These are phyloP conservation scores for Lasioglossum vierecki DNA, from an alignment of 2,888 invertebrate species.

Conservation along the genomic window DNA sequence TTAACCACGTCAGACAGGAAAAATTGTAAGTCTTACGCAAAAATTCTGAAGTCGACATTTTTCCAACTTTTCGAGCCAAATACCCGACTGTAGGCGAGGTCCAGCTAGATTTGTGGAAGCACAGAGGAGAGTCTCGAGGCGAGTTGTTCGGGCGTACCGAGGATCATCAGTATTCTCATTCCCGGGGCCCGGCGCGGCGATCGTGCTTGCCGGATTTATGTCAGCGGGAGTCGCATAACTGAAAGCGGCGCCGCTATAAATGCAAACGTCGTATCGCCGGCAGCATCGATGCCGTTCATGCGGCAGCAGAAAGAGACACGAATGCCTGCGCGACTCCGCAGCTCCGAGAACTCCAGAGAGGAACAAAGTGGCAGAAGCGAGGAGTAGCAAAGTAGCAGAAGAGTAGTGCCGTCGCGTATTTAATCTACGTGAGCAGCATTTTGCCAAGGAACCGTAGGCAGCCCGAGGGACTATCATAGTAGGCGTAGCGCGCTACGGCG, in stretches of 20 bases:
- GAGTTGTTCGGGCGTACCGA: conserved; percentile 29
- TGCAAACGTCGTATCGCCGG: conserved; percentile 50
- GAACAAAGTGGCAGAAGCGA: conserved; percentile 56
- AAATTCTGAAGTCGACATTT: too few species aligned
- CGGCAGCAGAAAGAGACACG: conserved; percentile 14
- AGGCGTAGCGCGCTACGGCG: conserved; percentile 23
- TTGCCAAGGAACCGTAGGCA: conserved; percentile 31
- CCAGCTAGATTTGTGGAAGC: background rate
- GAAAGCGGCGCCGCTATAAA: conserved; percentile 50
- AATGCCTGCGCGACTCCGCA: conserved; percentile 26
- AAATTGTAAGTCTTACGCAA: too few species aligned
- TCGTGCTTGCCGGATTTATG: conserved; percentile 52
- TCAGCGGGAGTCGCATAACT: conserved; percentile 35
- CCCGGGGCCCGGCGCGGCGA: conserved; percentile 25
- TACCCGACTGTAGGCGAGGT: too few species aligned
- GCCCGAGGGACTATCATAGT: conserved; percentile 21
- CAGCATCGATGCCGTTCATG: conserved; percentile 45
- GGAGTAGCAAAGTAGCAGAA: conserved; percentile 4
- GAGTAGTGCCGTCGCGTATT: conserved; percentile 41
- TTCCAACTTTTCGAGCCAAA: too few species aligned
- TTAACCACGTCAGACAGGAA: too few species aligned
- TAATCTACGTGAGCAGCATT: conserved; percentile 64
- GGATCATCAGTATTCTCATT: conserved; percentile 48
- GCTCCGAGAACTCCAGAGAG: background rate
- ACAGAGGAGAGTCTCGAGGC: background rate